Conservation (phyloP, 2,797 vertebrate species). For the Coilia nasus region DNA sequence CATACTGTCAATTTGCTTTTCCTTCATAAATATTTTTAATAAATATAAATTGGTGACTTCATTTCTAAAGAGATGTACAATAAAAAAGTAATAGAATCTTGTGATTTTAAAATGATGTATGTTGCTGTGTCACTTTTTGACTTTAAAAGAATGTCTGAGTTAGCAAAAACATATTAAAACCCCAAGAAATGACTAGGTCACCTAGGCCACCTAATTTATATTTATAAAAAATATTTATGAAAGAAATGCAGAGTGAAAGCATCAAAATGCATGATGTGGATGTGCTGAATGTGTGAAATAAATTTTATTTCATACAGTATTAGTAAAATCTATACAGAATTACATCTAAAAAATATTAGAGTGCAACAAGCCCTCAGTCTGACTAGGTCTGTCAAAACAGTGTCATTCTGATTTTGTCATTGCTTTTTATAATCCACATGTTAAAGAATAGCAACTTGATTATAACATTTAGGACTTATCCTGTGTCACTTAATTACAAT, state of each 20-base stretch:
- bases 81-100: neutral
- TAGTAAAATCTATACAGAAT: neutral
- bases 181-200: neutral
- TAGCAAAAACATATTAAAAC: neutral
- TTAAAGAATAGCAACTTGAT: neutral
- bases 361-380: neutral
- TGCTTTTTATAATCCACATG: neutral
- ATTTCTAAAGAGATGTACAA: neutral
- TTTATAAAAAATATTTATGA: conserved; percentile 21
- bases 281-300: neutral
- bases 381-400: neutral
- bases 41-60: neutral
- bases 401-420: neutral
- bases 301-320: neutral
- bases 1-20: neutral
- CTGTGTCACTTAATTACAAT: neutral
- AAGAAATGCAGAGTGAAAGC: neutral
- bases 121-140: neutral
- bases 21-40: neutral
- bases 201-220: neutral
- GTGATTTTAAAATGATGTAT: neutral
- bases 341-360: neutral
- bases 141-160: neutral
- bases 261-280: neutral
- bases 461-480: neutral